These are phyloP conservation scores for Dendroctonus ponderosae DNA, from an alignment of 1,140 invertebrate species.

Conservation along the genomic window DNA sequence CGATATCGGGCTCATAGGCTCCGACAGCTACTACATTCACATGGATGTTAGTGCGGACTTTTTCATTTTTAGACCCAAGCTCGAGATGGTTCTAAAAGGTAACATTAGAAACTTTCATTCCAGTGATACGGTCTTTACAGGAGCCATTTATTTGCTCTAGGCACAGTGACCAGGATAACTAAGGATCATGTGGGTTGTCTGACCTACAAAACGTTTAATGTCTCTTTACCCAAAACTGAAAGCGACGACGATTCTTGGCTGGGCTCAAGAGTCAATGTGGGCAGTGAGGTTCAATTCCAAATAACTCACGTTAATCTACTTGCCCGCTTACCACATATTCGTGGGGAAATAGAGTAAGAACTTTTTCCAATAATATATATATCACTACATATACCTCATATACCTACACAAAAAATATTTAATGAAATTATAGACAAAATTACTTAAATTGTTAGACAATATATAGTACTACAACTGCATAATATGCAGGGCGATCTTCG, in stretches of 20 bases:
- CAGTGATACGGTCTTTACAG: neutral
- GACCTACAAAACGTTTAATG: conserved; percentile 65
- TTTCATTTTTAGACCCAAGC: conserved; percentile 60
- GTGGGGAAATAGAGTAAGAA: conserved; percentile 37
- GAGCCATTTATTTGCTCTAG: conserved; percentile 47
- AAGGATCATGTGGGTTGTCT: conserved; percentile 62
- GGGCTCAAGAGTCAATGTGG: conserved; percentile 56
- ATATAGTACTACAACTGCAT: no score
- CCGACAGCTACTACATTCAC: conserved; percentile 60
- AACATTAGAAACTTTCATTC: conserved; percentile 45
- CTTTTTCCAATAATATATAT: no score
- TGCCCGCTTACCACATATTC: conserved; percentile 37
- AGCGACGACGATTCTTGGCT: conserved; percentile 56
- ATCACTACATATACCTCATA: no score
- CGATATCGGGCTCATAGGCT: conserved; percentile 54
- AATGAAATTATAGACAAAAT: no score
- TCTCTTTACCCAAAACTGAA: conserved; percentile 58
- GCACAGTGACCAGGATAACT: conserved; percentile 62
- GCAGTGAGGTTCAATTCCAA: conserved; percentile 59
- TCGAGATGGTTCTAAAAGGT: conserved; percentile 55
- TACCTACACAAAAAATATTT: no score
- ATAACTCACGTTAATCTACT: conserved; percentile 50
- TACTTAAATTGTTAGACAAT: no score
- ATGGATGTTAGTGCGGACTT: conserved; percentile 64
- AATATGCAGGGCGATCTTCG: no score